Conservation (phyloP, 2,797 vertebrate genomes). For the Eulemur rubriventer region DNA sequence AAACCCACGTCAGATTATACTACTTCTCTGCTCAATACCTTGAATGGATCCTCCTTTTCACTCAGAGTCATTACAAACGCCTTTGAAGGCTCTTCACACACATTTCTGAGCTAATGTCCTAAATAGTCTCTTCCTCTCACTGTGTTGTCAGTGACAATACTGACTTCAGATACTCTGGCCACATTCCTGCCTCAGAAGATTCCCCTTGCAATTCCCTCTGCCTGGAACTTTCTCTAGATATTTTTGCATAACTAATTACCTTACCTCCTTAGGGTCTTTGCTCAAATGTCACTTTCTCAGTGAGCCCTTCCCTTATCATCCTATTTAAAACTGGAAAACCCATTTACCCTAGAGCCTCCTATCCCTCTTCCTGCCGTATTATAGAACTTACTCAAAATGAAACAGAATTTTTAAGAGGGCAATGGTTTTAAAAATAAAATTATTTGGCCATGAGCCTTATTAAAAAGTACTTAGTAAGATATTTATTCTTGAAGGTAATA, state of each 20-base stretch:
- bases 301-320: neutral
- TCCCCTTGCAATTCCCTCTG: neutral
- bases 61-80: neutral
- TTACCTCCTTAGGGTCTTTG: neutral
- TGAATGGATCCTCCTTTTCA: neutral
- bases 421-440: neutral
- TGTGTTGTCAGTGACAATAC: neutral
- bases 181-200: neutral
- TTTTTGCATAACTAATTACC: neutral
- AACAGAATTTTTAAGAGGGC: neutral
- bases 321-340: neutral
- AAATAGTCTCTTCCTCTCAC: neutral
- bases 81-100: neutral
- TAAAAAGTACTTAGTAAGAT: neutral
- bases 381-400: conserved; percentile 1
- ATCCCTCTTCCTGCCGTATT: neutral
- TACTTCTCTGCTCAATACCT: neutral
- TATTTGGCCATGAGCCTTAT: neutral
- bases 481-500: neutral
- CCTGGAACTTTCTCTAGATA: neutral
- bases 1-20: conserved; percentile 12
- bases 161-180: neutral
- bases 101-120: neutral
- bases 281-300: neutral
- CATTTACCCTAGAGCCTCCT: neutral